A percentile compares a stretch with the other conserved stretches of the same genome.
These are phyloP conservation scores for Drosophila cognata DNA, from an alignment of 2,888 invertebrate genomes.

Conservation along the genomic window DNA sequence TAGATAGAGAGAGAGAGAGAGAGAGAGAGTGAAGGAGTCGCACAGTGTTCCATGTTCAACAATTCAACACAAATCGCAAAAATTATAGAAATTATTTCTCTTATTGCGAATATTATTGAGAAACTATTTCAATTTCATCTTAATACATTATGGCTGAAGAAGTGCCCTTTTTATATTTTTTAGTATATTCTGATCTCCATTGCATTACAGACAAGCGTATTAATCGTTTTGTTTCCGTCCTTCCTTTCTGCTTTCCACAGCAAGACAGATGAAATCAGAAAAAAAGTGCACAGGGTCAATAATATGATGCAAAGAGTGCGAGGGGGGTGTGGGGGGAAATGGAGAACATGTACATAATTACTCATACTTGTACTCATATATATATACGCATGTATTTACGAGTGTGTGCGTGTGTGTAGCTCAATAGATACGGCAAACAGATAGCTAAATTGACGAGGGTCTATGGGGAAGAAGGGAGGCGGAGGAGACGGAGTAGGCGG, in stretches of 20 bases:
- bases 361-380: slow-evolving; percentile 4
- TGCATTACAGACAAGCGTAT: slow-evolving; percentile 14
- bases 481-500: not conserved
- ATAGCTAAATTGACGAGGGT: slow-evolving; percentile 66
- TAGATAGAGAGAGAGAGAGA: not conserved
- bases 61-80: not conserved
- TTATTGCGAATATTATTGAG: not conserved
- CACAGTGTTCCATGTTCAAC: not conserved
- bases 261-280: slow-evolving; percentile 38
- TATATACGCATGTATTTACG: not conserved
- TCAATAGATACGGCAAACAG: slow-evolving; percentile 51
- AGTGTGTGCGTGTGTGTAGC: slow-evolving; percentile 6
- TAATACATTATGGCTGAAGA: not conserved
- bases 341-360: slow-evolving; percentile 22
- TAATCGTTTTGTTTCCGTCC: slow-evolving; percentile 11
- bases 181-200: not conserved
- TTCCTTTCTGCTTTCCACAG: slow-evolving; percentile 16
- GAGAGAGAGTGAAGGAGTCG: not conserved
- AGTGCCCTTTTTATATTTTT: not conserved
- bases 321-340: not conserved
- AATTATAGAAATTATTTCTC: not conserved
- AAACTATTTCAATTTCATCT: not conserved
- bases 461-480: not conserved
- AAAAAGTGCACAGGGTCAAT: slow-evolving; percentile 55
- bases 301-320: slow-evolving; percentile 13